Percentiles rank a stretch among this genome's conserved stretches.
phyloP scores from a whole-genome alignment of 2,888 invertebrate genomes.

The Mesorhabditis spiculigera region DNA sequence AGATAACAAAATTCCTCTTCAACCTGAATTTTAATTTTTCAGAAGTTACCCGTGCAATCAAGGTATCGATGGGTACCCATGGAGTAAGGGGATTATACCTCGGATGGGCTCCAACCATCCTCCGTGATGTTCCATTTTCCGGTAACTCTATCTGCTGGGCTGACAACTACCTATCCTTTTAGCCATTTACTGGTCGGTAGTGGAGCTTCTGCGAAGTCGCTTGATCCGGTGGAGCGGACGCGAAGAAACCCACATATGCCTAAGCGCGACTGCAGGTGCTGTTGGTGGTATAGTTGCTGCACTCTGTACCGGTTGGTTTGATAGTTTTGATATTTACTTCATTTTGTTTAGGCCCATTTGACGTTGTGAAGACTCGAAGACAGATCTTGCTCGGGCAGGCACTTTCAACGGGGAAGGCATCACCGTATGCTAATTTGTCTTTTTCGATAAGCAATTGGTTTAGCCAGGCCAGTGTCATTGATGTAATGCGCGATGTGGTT shows the following conservation, averaged over 20 bases:
- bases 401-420: slow-evolving; percentile 4
- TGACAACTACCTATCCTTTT: slow-evolving; percentile 39
- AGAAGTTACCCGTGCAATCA: slow-evolving; percentile 67
- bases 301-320: slow-evolving; percentile 70
- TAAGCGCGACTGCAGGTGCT: slow-evolving; percentile 65
- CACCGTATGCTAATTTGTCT: no score
- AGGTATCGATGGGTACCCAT: slow-evolving; percentile 62
- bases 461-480: no score
- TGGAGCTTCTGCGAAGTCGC: slow-evolving; percentile 61
- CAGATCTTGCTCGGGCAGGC: slow-evolving; percentile 62
- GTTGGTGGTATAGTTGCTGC: slow-evolving; percentile 71
- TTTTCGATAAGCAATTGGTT: no score
- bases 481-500: no score
- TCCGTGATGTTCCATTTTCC: slow-evolving; percentile 91
- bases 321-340: no score
- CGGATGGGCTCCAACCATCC: slow-evolving; percentile 80
- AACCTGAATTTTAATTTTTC: no score
- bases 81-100: slow-evolving; percentile 74
- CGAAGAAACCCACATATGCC: slow-evolving; percentile 57
- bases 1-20: slow-evolving; percentile 5
- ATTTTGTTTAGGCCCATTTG: not conserved
- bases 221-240: slow-evolving; percentile 47
- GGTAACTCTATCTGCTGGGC: slow-evolving; percentile 62
- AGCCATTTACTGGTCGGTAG: slow-evolving; percentile 86
- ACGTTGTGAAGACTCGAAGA: slow-evolving; percentile 80